A percentile compares a stretch with the other conserved stretches of the same genome.
phyloP scores from a whole-genome alignment of 2,888 invertebrate genomes.

The Chorisops tibialis region DNA sequence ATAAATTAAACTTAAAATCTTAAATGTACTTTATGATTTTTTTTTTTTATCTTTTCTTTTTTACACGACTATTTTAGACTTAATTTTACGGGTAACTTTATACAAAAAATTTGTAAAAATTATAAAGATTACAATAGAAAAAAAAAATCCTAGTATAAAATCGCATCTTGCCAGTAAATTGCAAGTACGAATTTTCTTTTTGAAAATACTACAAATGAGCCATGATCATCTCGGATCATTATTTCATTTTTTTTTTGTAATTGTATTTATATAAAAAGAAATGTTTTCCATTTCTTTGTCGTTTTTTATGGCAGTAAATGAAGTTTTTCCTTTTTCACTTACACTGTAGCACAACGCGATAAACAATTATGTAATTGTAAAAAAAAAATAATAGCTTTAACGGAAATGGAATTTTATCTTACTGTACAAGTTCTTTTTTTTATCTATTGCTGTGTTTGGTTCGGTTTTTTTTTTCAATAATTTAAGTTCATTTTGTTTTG shows the following conservation, averaged over 20 bases:
- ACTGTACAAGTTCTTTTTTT: neutral
- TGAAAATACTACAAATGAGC: no score
- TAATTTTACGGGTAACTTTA: no score
- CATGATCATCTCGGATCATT: no score
- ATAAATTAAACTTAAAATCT: neutral
- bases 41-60: no score
- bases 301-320: slow-evolving; percentile 18
- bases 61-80: no score
- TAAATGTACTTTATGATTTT: neutral
- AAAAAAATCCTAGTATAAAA: no score
- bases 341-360: neutral
- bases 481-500: neutral
- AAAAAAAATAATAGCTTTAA: neutral
- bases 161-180: no score
- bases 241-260: no score
- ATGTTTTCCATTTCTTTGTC: neutral
- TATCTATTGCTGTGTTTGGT: slow-evolving; percentile 20
- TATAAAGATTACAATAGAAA: no score
- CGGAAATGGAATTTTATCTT: neutral
- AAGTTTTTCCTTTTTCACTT: neutral
- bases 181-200: no score
- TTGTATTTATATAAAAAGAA: no score
- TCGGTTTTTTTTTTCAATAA: neutral
- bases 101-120: no score
- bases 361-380: neutral